Evolutionary conservation across 2,113 vertebrate genomes (phyloP).

Genomic region (Pedionomus torquatus): DNA sequence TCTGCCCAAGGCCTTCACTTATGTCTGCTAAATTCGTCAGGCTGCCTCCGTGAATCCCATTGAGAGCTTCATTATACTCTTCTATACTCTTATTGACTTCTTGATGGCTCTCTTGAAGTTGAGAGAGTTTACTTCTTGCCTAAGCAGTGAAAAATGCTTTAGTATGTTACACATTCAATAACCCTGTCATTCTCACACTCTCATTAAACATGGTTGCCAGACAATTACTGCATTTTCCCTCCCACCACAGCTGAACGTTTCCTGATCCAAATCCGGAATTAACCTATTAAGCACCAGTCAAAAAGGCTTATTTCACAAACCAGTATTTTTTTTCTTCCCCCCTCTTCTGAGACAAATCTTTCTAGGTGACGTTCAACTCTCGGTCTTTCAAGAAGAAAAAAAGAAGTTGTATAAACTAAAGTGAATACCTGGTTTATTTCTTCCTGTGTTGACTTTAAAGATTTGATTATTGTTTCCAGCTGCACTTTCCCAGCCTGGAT

Average conservation of each 20-base stretch:
- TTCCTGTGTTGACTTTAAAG: slow-evolving; percentile 93
- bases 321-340: neutral
- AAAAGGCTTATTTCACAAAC: neutral
- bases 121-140: slow-evolving; percentile 92
- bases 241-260: neutral
- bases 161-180: neutral
- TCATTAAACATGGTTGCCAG: neutral
- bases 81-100: slow-evolving; percentile 88
- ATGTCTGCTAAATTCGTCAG: slow-evolving; percentile 91
- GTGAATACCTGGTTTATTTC: slow-evolving; percentile 93
- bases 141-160: slow-evolving; percentile 36
- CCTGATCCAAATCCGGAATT: neutral
- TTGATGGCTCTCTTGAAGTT: slow-evolving; percentile 90
- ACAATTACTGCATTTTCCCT: neutral
- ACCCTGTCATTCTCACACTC: no score
- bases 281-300: neutral
- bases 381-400: neutral
- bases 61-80: slow-evolving; percentile 85
- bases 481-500: slow-evolving; percentile 93
- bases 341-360: neutral
- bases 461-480: slow-evolving; percentile 96
- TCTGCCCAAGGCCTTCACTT: slow-evolving; percentile 84
- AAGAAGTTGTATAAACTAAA: neutral
- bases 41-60: slow-evolving; percentile 86
- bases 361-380: neutral